These are phyloP conservation scores for Cosmorhoe ocellata DNA, from an alignment of 2,888 invertebrate genomes.

Conservation along the genomic window DNA sequence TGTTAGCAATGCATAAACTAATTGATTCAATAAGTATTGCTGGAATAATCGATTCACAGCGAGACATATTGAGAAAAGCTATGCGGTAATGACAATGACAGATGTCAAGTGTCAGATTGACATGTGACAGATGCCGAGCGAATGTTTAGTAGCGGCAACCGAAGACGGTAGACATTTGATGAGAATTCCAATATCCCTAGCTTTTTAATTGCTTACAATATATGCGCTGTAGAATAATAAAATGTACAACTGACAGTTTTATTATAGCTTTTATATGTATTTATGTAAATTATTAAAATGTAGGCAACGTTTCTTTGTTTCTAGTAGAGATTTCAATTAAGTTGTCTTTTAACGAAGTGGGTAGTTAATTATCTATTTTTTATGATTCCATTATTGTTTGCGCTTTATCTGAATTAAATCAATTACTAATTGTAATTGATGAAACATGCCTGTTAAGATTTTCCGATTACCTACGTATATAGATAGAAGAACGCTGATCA, in stretches of 20 bases:
- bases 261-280: background rate
- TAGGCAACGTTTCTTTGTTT: constrained; percentile 3
- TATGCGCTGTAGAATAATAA: background rate
- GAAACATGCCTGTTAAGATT: too few species aligned
- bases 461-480: too few species aligned
- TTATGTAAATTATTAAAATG: too few species aligned
- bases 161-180: background rate
- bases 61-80: constrained; percentile 22
- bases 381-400: constrained; percentile 5
- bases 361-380: constrained; percentile 20
- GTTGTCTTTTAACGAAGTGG: constrained; percentile 13
- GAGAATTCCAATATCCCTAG: constrained; percentile 8
- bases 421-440: constrained; percentile 4
- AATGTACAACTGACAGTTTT: background rate
- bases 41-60: constrained; percentile 21
- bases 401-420: constrained; percentile 5
- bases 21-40: constrained; percentile 28
- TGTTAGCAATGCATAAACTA: constrained; percentile 30
- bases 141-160: constrained; percentile 7
- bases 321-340: constrained; percentile 9
- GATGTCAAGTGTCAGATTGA: constrained; percentile 35
- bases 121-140: constrained; percentile 24
- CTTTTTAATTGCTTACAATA: constrained; percentile 10
- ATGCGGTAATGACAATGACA: constrained; percentile 28
- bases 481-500: too few species aligned